Evolutionary conservation across 2,797 vertebrate species (phyloP).

Genomic region (Chaetophractus vellerosus): DNA sequence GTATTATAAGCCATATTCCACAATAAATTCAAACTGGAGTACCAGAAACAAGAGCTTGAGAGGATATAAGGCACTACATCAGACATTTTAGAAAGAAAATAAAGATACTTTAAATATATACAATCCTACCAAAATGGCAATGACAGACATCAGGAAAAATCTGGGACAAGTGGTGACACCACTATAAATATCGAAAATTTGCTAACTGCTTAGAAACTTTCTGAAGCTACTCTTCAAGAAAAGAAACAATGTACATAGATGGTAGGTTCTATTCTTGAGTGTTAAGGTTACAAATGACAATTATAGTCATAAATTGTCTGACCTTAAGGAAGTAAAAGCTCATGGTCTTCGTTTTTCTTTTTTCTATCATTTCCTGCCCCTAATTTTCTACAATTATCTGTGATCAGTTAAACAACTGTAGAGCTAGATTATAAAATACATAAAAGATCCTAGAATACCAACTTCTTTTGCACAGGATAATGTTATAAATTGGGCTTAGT

Average conservation of each 20-base stretch:
- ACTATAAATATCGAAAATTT: slow-evolving; percentile 47
- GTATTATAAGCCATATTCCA: neutral
- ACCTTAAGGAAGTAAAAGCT: neutral
- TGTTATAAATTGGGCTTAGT: slow-evolving; percentile 19
- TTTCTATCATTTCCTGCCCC: neutral
- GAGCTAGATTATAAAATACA: slow-evolving; percentile 19
- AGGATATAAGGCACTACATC: neutral
- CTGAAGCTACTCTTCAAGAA: slow-evolving; percentile 24
- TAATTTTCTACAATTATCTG: neutral
- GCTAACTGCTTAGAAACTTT: neutral
- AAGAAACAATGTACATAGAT: slow-evolving; percentile 40
- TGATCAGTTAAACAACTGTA: neutral
- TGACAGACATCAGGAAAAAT: slow-evolving; percentile 21
- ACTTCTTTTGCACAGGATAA: slow-evolving; percentile 46
- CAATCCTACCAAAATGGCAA: slow-evolving; percentile 41
- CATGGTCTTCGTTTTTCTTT: neutral
- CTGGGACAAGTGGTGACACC: neutral
- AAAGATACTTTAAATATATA: slow-evolving; percentile 40
- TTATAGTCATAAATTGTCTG: neutral
- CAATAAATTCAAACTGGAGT: slow-evolving; percentile 30
- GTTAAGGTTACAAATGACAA: slow-evolving; percentile 52
- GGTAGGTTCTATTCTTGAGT: neutral
- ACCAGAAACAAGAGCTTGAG: neutral
- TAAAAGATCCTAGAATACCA: slow-evolving; percentile 31
- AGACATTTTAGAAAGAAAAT: slow-evolving; percentile 57